Conservation (phyloP, 2,888 invertebrate species). For the Melangyna quadrimaculata region DNA sequence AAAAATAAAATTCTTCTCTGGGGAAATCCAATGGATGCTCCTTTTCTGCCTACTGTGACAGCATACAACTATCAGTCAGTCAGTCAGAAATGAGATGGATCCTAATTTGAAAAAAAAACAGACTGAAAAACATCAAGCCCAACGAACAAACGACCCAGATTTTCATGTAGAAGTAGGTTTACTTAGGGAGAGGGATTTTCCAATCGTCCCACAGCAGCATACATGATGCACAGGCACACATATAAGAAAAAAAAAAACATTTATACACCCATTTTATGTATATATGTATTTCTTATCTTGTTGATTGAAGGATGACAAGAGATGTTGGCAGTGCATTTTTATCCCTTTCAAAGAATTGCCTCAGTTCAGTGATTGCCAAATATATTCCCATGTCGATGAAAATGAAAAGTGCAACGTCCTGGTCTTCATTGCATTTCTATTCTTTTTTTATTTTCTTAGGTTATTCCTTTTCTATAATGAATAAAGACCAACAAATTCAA, state of each 20-base stretch:
- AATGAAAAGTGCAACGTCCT: slow-evolving; percentile 43
- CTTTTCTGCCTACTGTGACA: slow-evolving; percentile 64
- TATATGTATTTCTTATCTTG: slow-evolving; percentile 37
- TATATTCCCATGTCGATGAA: background rate
- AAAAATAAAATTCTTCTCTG: slow-evolving; percentile 59
- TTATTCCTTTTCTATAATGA: background rate
- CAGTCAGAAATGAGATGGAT: slow-evolving; percentile 70
- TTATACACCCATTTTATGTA: background rate
- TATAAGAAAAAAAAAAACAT: slow-evolving; percentile 5
- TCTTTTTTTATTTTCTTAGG: background rate
- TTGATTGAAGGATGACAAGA: slow-evolving; percentile 70
- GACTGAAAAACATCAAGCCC: slow-evolving; percentile 5
- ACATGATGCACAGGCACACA: slow-evolving; percentile 10
- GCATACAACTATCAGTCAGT: slow-evolving; percentile 68
- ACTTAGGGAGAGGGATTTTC: slow-evolving; percentile 15
- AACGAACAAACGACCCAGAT: slow-evolving; percentile 62
- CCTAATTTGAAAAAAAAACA: slow-evolving; percentile 58
- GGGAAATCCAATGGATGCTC: slow-evolving; percentile 66
- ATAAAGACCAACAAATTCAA: slow-evolving; percentile 41
- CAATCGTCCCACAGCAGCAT: slow-evolving; percentile 32
- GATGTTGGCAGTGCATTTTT: slow-evolving; percentile 60
- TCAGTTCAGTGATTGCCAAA: slow-evolving; percentile 22
- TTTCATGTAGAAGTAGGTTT: background rate
- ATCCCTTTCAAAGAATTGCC: slow-evolving; percentile 17
- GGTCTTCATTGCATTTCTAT: background rate